Percentiles rank a stretch among this genome's conserved stretches.
phyloP scores from a whole-genome alignment of 1,140 invertebrate species.

The Lineus longissimus region DNA sequence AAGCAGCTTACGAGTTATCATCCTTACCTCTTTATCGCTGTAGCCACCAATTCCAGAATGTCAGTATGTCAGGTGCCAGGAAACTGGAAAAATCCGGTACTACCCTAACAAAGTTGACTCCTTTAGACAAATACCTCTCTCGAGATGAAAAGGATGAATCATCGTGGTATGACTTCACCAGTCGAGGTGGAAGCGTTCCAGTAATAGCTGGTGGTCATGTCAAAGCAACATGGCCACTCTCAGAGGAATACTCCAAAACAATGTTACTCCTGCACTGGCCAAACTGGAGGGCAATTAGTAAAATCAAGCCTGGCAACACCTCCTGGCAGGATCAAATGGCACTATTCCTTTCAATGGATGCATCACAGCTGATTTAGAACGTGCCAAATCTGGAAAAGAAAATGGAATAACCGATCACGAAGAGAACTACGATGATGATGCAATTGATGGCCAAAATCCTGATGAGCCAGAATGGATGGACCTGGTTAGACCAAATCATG shows the following conservation, averaged over 20 bases:
- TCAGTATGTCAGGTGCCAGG: slow-evolving; percentile 1
- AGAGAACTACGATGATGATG: background rate
- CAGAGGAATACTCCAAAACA: background rate
- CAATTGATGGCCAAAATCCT: background rate
- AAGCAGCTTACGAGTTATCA: slow-evolving; percentile 6
- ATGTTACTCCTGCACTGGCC: slow-evolving; percentile 3
- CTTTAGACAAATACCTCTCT: background rate
- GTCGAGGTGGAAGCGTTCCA: background rate
- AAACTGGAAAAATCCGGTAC: background rate
- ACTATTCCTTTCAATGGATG: background rate
- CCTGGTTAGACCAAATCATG: background rate
- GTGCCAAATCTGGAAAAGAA: background rate
- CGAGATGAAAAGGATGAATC: background rate
- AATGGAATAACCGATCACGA: background rate
- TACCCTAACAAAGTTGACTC: background rate
- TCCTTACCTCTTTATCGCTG: background rate
- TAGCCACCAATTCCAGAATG: background rate
- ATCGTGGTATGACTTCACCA: background rate
- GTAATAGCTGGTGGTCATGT: background rate
- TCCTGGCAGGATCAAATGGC: slow-evolving; percentile 14
- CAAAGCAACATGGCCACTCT: background rate
- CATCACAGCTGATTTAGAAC: background rate
- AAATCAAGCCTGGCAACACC: background rate
- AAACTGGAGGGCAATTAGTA: slow-evolving; percentile 1
- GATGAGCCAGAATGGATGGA: slow-evolving; percentile 4